These are phyloP conservation scores for Artibeus jamaicensis DNA, from an alignment of 2,797 vertebrate species.

Conservation along the genomic window DNA sequence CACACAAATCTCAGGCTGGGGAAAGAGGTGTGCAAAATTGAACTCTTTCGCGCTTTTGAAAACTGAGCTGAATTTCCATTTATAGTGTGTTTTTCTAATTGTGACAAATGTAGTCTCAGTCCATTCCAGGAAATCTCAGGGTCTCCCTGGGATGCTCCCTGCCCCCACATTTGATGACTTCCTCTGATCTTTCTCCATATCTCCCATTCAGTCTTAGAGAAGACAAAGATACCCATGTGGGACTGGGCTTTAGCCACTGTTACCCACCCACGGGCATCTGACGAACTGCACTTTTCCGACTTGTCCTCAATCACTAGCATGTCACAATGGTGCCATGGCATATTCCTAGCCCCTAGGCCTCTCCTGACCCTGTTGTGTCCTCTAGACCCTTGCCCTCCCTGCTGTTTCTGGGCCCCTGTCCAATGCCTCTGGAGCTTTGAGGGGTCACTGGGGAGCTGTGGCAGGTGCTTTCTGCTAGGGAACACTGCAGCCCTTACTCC, in stretches of 20 bases:
- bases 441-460: neutral
- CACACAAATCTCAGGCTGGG: neutral
- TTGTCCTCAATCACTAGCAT: neutral
- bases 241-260: neutral
- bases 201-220: neutral
- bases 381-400: neutral
- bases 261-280: neutral
- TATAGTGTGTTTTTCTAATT: neutral
- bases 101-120: neutral
- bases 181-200: neutral
- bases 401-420: neutral
- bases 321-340: neutral
- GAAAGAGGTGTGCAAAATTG: neutral
- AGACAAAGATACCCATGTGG: neutral
- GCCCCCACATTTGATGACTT: neutral
- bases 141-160: rapidly evolving
- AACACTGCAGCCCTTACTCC: neutral
- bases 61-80: neutral
- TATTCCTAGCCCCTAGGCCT: neutral
- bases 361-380: neutral
- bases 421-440: neutral
- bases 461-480: neutral
- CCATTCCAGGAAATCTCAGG: neutral
- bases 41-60: neutral
- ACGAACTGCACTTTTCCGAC: neutral